These are phyloP conservation scores for Ceuthmochares aereus DNA, from an alignment of 2,113 vertebrate species.

Conservation along the genomic window DNA sequence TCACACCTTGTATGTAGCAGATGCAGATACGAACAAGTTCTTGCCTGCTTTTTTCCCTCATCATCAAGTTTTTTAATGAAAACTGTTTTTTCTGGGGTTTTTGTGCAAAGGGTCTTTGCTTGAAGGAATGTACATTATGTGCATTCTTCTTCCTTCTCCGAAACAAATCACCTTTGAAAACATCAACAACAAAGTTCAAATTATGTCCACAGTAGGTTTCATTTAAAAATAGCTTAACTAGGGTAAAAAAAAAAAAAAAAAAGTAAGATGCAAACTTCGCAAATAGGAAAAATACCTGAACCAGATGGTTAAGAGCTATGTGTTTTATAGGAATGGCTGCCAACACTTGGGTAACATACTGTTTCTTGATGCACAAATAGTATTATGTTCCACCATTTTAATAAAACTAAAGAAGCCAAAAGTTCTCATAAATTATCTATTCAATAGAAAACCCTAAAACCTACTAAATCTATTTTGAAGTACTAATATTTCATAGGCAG, in stretches of 20 bases:
- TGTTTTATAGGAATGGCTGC: slow-evolving; percentile 45
- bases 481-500: slow-evolving; percentile 18
- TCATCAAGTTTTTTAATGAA: neutral
- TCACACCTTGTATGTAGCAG: neutral
- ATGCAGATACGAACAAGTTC: neutral
- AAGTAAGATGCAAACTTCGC: neutral
- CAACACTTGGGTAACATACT: slow-evolving; percentile 38
- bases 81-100: neutral
- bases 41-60: neutral
- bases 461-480: slow-evolving; percentile 61
- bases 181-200: slow-evolving; percentile 56
- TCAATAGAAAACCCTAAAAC: slow-evolving; percentile 38
- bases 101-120: neutral
- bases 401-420: slow-evolving; percentile 29
- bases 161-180: neutral
- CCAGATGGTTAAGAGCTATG: slow-evolving; percentile 20
- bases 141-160: neutral
- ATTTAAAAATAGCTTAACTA: slow-evolving; percentile 61
- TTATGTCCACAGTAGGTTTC: neutral
- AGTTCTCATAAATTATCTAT: slow-evolving; percentile 39
- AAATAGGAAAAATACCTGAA: slow-evolving; percentile 53
- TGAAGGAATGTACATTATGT: neutral
- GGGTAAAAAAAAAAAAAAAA: neutral
- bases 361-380: slow-evolving; percentile 36
- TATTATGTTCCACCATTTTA: slow-evolving; percentile 27